These are phyloP conservation scores for Tenodera sinensis DNA, from an alignment of 2,888 invertebrate genomes.

Conservation along the genomic window DNA sequence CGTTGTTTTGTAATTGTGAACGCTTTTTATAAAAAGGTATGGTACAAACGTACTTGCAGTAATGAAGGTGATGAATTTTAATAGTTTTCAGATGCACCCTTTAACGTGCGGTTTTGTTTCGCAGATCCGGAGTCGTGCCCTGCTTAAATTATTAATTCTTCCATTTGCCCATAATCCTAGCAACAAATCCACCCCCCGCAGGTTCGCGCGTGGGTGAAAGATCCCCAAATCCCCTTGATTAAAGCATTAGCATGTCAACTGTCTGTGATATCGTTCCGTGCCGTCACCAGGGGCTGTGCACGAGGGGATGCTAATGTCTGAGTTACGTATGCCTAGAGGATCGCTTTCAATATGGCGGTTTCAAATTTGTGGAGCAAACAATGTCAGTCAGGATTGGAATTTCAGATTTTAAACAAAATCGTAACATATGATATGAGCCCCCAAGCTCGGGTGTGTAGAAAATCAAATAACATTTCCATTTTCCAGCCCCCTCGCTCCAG, in stretches of 20 bases:
- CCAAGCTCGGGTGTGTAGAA: neutral
- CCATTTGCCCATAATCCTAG: neutral
- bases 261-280: neutral
- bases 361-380: conserved; percentile 9
- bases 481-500: neutral
- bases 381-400: neutral
- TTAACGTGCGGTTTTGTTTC: neutral
- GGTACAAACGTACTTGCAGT: neutral
- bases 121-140: neutral
- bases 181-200: neutral
- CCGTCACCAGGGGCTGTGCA: neutral
- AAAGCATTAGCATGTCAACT: neutral
- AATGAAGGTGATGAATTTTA: neutral
- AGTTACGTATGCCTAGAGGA: neutral
- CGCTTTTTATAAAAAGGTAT: too few relatives aligned
- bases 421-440: conserved; percentile 13
- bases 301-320: neutral
- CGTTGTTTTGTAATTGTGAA: too few relatives aligned
- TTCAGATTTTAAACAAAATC: conserved; percentile 14
- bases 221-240: neutral
- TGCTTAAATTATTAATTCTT: neutral
- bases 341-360: neutral
- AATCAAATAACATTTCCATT: conserved; percentile 17
- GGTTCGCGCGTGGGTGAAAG: neutral
- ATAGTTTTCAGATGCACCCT: neutral